Evolutionary conservation across 2,888 invertebrate genomes (phyloP).

Genomic region (Corythucha ciliata): DNA sequence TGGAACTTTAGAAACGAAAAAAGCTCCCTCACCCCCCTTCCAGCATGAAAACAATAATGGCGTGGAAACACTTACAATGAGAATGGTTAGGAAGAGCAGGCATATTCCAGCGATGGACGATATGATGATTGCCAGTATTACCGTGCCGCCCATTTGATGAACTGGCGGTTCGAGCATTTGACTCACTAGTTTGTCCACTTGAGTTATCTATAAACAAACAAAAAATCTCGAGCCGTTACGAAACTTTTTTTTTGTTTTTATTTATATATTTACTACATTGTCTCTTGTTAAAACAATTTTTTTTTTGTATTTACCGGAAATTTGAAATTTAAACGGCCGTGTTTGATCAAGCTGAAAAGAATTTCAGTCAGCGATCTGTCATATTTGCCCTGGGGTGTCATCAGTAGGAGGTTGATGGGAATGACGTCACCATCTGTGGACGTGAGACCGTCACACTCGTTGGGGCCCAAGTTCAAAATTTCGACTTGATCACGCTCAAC

Average conservation of each 20-base stretch:
- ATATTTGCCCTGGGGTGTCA: conserved; percentile 19
- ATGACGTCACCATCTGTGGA: conserved; percentile 6
- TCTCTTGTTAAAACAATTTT: not conserved
- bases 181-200: conserved; percentile 14
- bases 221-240: not conserved
- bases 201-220: conserved; percentile 15
- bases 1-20: no score
- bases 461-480: conserved; percentile 20
- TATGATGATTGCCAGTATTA: conserved; percentile 71
- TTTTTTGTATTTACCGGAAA: conserved; percentile 20
- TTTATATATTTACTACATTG: no score
- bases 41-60: not conserved
- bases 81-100: conserved; percentile 62
- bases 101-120: conserved; percentile 72
- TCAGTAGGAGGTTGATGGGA: conserved; percentile 20
- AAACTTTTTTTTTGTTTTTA: no score
- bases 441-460: conserved; percentile 22
- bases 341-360: conserved; percentile 20
- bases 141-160: conserved; percentile 45
- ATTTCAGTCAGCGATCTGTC: conserved; percentile 25
- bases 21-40: not conserved
- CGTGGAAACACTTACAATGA: conserved; percentile 54
- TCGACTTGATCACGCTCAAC: conserved; percentile 20
- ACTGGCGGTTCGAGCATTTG: not conserved
- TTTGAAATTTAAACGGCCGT: conserved; percentile 23